Evolutionary conservation across 2,888 invertebrate genomes (phyloP), one percentile per base, ranked within the genome.

Genomic region (Agrochola macilenta): DNA sequence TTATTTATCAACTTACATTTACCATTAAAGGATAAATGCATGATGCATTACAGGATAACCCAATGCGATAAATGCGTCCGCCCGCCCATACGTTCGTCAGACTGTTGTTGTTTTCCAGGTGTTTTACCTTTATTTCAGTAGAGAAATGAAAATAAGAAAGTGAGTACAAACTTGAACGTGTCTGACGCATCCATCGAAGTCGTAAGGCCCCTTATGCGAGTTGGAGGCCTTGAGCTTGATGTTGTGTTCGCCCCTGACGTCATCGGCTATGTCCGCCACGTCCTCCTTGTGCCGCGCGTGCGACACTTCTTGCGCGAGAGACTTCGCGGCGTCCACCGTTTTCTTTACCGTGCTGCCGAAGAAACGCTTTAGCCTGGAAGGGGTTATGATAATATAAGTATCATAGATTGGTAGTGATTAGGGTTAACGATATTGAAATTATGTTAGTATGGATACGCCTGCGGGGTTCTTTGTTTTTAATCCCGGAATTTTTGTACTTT

Each of bases 151-250:
- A 54, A 69, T 7, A 4, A 35, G 11, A 23, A 61, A 61, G 2
- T 12, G 20, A 43, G 1, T n/a, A 76, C 74, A 35, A 54, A 97
- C 99, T 96, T 98, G 98, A 0, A 99, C 98, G 88, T 99, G 98
- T 92, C 99, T 98, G 43, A 99, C 97, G 85, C 98, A 98, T 70
- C 99, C 98, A 81, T 98, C 98, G 94, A 99, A 99, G 95, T 99
- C 99, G 92, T 99, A 99, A 0, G 99, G 99, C 0, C 99, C 99
- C 93, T 99, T 99, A 94, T 99, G 99, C 78, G 99, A 99, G 91
- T 99, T 99, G 1, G 99, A 98, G 0, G 99, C 99, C 95, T 99
- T 99, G 74, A 99, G 97, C 96, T 99, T 98, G 87, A 98, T 98
- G 91, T 98, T 98, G 87, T 98, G 98, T 85, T 98, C 98, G 0